Percentiles rank a stretch among this genome's conserved stretches.
Conservation (phyloP, 2,888 invertebrate species). For the Pycnomerus fuliginosus region DNA sequence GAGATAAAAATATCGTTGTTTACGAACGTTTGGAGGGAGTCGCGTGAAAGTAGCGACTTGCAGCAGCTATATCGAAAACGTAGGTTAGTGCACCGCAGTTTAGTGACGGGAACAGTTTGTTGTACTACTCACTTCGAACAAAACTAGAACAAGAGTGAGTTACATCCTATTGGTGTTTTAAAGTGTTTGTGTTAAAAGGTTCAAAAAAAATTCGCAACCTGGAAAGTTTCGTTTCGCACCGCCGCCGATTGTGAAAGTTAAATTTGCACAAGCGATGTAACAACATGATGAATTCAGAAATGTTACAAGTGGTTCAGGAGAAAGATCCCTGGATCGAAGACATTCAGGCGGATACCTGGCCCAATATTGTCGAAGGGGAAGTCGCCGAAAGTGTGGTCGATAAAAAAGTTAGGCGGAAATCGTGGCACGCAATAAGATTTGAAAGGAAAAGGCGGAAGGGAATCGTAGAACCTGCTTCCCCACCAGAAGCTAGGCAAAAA, state of each 20-base stretch:
- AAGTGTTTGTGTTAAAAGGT: too few relatives aligned
- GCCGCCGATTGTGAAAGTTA: background rate
- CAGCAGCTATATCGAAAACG: conserved; percentile 27
- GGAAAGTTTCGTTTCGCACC: too few relatives aligned
- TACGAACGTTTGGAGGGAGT: conserved; percentile 19
- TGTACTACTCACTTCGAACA: too few relatives aligned
- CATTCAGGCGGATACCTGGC: conserved; percentile 33
- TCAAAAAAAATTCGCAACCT: too few relatives aligned
- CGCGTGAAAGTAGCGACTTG: conserved; percentile 39
- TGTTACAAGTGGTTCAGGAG: conserved; percentile 48
- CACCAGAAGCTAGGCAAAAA: conserved; percentile 63
- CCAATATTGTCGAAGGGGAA: conserved; percentile 41
- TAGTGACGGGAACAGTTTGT: conserved; percentile 53
- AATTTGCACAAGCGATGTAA: conserved; percentile 8
- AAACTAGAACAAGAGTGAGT: too few relatives aligned
- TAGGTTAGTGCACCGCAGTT: conserved; percentile 49
- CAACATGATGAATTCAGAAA: conserved; percentile 45
- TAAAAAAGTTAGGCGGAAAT: conserved; percentile 51
- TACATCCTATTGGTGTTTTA: too few relatives aligned
- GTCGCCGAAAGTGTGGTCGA: conserved; percentile 39
- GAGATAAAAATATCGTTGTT: conserved; percentile 6
- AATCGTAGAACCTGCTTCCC: conserved; percentile 41
- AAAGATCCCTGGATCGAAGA: conserved; percentile 49
- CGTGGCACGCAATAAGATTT: conserved; percentile 53
- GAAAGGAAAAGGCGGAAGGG: conserved; percentile 52